Evolutionary conservation across 2,797 vertebrate species (phyloP).

Genomic region (Echiichthys vipera): DNA sequence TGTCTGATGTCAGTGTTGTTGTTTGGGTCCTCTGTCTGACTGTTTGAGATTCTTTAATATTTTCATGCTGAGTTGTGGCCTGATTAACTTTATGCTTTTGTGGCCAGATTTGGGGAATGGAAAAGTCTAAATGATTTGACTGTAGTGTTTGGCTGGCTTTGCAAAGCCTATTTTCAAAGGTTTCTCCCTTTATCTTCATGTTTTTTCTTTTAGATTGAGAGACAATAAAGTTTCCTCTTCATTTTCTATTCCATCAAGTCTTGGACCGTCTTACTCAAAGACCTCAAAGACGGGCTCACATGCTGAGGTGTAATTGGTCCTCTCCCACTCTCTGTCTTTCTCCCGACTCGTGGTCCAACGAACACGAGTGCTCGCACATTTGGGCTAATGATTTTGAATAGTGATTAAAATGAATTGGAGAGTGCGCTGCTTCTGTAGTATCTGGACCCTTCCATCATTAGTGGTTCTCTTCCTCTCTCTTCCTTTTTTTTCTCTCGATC

Average conservation of each 20-base stretch:
- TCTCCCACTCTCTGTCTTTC: constrained; percentile 53
- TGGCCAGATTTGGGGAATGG: constrained; percentile 36
- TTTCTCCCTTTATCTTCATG: constrained; percentile 40
- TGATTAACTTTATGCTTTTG: constrained; percentile 62
- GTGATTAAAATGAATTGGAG: constrained; percentile 85
- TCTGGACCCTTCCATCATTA: constrained; percentile 82
- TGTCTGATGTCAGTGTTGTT: constrained; percentile 52
- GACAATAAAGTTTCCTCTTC: constrained; percentile 74
- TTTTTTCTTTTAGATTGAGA: constrained; percentile 58
- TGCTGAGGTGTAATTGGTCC: constrained; percentile 79
- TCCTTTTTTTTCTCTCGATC: constrained; percentile 50
- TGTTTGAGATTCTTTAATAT: constrained; percentile 37
- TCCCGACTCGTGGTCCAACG: constrained; percentile 58
- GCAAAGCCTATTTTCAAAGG: constrained; percentile 59
- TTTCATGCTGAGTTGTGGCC: constrained; percentile 29
- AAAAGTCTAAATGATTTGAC: constrained; percentile 47
- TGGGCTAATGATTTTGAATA: constrained; percentile 80
- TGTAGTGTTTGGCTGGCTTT: constrained; percentile 53
- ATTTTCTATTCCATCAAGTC: constrained; percentile 71
- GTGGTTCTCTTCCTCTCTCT: constrained; percentile 64
- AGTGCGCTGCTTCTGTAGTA: constrained; percentile 75
- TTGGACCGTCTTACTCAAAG: constrained; percentile 64
- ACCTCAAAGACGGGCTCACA: constrained; percentile 67
- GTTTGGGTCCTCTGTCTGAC: constrained; percentile 46
- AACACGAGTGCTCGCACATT: constrained; percentile 68